Base-by-base conservation (phyloP, 1,140 invertebrate genomes). In the Orussus abietinus region DNA sequence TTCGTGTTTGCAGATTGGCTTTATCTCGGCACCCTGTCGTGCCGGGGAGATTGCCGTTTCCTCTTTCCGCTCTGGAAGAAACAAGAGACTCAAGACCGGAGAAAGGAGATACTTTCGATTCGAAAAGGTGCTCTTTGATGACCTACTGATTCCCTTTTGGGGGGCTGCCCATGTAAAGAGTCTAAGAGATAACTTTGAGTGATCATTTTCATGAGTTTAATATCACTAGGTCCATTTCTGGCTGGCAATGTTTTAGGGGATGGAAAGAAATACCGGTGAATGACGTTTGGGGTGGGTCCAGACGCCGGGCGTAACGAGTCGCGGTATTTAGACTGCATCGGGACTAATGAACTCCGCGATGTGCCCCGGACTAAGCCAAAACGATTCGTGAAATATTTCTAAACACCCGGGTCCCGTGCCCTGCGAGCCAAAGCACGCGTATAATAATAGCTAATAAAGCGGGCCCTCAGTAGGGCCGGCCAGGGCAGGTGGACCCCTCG, bases 401-500 rank as follows among this genome's bases (percentile, higher is more conserved):
- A 70, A 72, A 67, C 63, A 61, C 50, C 17, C 47, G 45, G 49
- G 50, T 34, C 49, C 49, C 34, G 52, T 47, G n/a, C 44, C 39
- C 37, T 41, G 30, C 42, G 38, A 48, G 50, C 47, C 53, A 59
- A 57, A 60, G 59, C 62, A 61, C 59, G 63, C 53, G 60, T 64
- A 64, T 68, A 72, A 72, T 70, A 72, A 69, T 70, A 68, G 62
- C 61, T 70, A 70, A 69, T 70, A 72, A 72, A 69, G 54, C 60
- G 64, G 47, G 62, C 59, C 45, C 53, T 43, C 49, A 55, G 54
- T 57, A 53, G 46, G 50, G 47, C 13, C 9, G 34, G 34, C 12
- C 15, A 10, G 40, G 52, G 59, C 68, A 69, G 65, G 68, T 68
- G 64, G 64, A 48, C 46, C 47, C 34, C 37, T 51, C n/a, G 26